Conservation (phyloP, 2,797 vertebrate species). For the Melanotaenia pygmaea region DNA sequence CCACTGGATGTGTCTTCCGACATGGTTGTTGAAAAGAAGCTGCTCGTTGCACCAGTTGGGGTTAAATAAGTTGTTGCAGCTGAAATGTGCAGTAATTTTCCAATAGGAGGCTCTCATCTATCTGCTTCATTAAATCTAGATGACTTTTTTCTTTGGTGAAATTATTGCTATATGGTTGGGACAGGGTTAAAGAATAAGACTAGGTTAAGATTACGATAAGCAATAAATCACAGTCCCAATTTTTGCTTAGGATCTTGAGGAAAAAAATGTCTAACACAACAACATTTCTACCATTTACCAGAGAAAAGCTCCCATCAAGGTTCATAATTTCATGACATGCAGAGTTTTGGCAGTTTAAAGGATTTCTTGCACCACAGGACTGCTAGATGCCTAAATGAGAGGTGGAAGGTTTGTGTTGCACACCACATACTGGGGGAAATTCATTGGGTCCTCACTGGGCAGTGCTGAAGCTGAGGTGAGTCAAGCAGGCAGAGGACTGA, state of each 20-base stretch:
- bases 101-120: no score
- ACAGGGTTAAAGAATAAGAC: not conserved
- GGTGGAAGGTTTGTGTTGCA: not conserved
- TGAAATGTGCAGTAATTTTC: not conserved
- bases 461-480: not conserved
- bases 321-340: not conserved
- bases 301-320: not conserved
- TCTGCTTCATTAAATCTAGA: no score
- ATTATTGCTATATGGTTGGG: not conserved
- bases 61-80: not conserved
- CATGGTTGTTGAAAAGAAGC: no score
- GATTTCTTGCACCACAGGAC: not conserved
- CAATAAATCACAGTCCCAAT: not conserved
- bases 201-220: not conserved
- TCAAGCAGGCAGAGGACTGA: not conserved
- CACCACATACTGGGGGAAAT: not conserved
- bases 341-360: conserved; percentile 1
- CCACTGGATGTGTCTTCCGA: no score
- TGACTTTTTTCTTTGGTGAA: not conserved
- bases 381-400: not conserved
- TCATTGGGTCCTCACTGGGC: not conserved
- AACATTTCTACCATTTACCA: not conserved
- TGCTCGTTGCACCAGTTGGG: no score
- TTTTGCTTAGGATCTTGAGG: not conserved
- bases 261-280: not conserved